phyloP scores from a whole-genome alignment of 2,888 invertebrate genomes.

The Melanophora roralis region DNA sequence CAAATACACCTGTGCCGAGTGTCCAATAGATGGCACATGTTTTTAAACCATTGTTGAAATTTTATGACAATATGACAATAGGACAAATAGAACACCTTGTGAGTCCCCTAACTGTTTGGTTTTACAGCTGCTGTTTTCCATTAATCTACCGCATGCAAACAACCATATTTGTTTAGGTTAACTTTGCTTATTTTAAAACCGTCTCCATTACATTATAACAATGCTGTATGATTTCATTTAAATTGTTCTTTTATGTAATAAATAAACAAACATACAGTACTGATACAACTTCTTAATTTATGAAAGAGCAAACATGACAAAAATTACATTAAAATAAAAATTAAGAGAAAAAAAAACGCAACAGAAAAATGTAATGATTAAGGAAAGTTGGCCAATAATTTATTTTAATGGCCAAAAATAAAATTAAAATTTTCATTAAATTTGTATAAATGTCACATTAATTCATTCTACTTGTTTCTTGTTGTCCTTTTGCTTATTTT shows the following conservation, averaged over 20 bases:
- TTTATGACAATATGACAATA: no score
- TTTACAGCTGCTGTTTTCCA: no score
- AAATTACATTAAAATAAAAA: slow-evolving; percentile 8
- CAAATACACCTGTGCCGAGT: no score
- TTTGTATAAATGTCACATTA: slow-evolving; percentile 40
- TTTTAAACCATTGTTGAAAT: no score
- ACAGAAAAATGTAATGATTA: slow-evolving; percentile 26
- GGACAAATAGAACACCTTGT: no score
- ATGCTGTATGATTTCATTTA: neutral
- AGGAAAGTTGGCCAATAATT: slow-evolving; percentile 42
- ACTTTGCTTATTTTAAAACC: neutral
- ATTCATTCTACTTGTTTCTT: slow-evolving; percentile 4
- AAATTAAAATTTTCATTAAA: slow-evolving; percentile 52
- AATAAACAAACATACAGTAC: no score
- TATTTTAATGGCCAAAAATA: slow-evolving; percentile 33
- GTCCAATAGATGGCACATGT: no score
- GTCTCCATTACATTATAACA: neutral
- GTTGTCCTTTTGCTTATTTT: neutral
- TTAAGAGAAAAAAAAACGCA: neutral
- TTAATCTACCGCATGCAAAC: no score
- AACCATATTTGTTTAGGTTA: neutral
- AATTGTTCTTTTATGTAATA: neutral
- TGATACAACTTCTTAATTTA: neutral
- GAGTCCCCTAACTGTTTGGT: no score
- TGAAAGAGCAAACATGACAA: neutral